These are phyloP conservation scores for Macrotrachela quadricornifera DNA, from an alignment of 1,140 invertebrate species.

Conservation along the genomic window DNA sequence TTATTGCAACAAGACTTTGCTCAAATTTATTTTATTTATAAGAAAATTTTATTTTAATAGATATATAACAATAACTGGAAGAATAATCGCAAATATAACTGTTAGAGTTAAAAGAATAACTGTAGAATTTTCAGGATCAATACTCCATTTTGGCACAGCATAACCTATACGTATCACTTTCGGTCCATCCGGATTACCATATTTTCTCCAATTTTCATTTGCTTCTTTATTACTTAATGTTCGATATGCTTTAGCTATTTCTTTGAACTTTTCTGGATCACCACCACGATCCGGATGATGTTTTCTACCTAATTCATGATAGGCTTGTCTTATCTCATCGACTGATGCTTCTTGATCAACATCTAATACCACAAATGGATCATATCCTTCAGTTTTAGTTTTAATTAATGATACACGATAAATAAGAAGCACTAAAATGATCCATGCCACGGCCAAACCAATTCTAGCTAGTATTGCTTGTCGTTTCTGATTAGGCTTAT, in stretches of 20 bases:
- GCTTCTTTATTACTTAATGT: slow-evolving; percentile 82
- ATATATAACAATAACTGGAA: too few relatives aligned
- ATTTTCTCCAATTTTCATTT: slow-evolving; percentile 87
- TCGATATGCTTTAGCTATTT: slow-evolving; percentile 74
- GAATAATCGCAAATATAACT: too few relatives aligned
- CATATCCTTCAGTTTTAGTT: slow-evolving; percentile 48
- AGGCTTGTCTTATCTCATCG: slow-evolving; percentile 77
- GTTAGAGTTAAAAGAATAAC: too few relatives aligned
- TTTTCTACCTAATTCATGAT: slow-evolving; percentile 69
- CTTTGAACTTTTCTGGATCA: slow-evolving; percentile 90
- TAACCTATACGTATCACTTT: slow-evolving; percentile 31
- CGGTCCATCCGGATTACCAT: slow-evolving; percentile 97
- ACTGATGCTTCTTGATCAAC: slow-evolving; percentile 47
- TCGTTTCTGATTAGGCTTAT: too few relatives aligned
- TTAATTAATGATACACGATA: slow-evolving; percentile 94
- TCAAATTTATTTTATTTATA: too few relatives aligned
- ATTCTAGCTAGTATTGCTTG: too few relatives aligned
- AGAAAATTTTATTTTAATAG: too few relatives aligned
- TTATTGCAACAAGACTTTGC: too few relatives aligned
- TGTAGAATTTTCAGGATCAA: too few relatives aligned
- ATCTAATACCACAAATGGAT: slow-evolving; percentile 85
- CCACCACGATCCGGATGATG: slow-evolving; percentile 92
- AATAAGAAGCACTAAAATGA: slow-evolving; percentile 56
- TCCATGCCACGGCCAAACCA: slow-evolving; percentile 59
- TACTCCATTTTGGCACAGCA: too few relatives aligned